phyloP scores from a whole-genome alignment of 2,888 invertebrate genomes.

The Marasmarcha lunaedactyla region DNA sequence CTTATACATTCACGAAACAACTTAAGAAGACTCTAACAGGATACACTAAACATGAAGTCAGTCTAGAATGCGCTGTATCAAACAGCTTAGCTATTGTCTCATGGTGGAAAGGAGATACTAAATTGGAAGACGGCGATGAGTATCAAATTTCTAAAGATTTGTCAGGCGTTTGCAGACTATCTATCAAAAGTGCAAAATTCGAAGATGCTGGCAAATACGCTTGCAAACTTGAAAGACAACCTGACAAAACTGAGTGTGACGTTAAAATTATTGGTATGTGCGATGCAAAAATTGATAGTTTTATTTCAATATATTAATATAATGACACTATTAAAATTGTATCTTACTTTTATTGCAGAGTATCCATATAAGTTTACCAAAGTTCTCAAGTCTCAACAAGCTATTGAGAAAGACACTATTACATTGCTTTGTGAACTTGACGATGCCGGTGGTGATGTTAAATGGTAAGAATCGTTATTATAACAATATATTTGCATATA shows the following conservation, averaged over 20 bases:
- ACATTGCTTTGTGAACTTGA: slow-evolving; percentile 96
- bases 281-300: neutral
- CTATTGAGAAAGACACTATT: slow-evolving; percentile 93
- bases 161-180: slow-evolving; percentile 88
- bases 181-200: slow-evolving; percentile 83
- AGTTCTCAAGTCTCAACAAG: slow-evolving; percentile 92
- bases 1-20: slow-evolving; percentile 91
- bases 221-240: slow-evolving; percentile 90
- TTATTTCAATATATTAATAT: neutral
- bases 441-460: slow-evolving; percentile 94
- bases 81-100: slow-evolving; percentile 94
- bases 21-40: slow-evolving; percentile 91
- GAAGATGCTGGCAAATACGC: slow-evolving; percentile 91
- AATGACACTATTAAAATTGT: too few species aligned
- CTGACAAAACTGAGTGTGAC: slow-evolving; percentile 85
- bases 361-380: slow-evolving; percentile 95
- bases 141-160: slow-evolving; percentile 93
- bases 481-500: neutral
- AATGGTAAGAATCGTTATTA: slow-evolving; percentile 74
- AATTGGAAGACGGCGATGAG: slow-evolving; percentile 84
- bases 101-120: slow-evolving; percentile 89
- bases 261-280: slow-evolving; percentile 81
- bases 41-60: slow-evolving; percentile 89
- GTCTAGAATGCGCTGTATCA: slow-evolving; percentile 93
- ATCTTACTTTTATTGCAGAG: slow-evolving; percentile 67